A percentile compares a stretch with the other conserved stretches of the same genome.
Conservation (phyloP, 2,797 vertebrate genomes). For the Distichodus sexfasciatus region DNA sequence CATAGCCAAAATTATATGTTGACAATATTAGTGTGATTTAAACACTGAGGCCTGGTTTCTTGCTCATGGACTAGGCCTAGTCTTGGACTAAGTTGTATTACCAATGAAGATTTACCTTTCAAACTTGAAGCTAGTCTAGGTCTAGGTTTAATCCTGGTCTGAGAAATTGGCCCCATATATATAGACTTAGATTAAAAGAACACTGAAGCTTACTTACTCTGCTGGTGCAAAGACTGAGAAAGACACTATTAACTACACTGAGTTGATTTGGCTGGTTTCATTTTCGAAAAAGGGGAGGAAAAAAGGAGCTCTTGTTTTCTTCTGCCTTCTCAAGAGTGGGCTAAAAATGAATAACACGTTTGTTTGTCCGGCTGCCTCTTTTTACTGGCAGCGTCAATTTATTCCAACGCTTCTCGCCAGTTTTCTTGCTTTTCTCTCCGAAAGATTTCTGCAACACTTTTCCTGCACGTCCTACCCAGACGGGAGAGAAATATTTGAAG, state of each 20-base stretch:
- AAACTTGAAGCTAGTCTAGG: too few species aligned
- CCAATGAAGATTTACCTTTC: too few species aligned
- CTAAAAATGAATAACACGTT: conserved; percentile 64
- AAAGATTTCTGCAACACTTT: conserved; percentile 9
- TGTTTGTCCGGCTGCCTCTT: conserved; percentile 64
- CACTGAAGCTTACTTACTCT: conserved; percentile 21
- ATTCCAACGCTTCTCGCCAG: conserved; percentile 59
- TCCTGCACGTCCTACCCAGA: conserved; percentile 47
- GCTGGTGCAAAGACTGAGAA: conserved; percentile 16
- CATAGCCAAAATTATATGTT: conserved; percentile 14
- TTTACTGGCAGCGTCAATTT: conserved; percentile 56
- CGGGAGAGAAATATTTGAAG: conserved; percentile 54
- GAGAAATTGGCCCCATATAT: conserved; percentile 9
- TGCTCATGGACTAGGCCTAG: too few species aligned
- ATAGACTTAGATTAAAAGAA: conserved; percentile 1
- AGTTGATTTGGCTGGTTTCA: conserved; percentile 39
- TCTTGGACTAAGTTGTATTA: too few species aligned
- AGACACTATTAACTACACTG: conserved; percentile 35
- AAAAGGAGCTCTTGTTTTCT: conserved; percentile 30
- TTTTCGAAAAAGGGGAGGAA: conserved; percentile 37
- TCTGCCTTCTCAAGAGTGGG: conserved; percentile 45
- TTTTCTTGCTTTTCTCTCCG: conserved; percentile 47
- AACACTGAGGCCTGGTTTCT: too few species aligned
- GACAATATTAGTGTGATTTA: conserved; percentile 7
- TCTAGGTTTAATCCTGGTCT: too few species aligned